Evolutionary conservation across 2,797 vertebrate genomes (phyloP), one percentile per base, ranked within the genome.

Genomic region (Neosilurus mollespiculum): DNA sequence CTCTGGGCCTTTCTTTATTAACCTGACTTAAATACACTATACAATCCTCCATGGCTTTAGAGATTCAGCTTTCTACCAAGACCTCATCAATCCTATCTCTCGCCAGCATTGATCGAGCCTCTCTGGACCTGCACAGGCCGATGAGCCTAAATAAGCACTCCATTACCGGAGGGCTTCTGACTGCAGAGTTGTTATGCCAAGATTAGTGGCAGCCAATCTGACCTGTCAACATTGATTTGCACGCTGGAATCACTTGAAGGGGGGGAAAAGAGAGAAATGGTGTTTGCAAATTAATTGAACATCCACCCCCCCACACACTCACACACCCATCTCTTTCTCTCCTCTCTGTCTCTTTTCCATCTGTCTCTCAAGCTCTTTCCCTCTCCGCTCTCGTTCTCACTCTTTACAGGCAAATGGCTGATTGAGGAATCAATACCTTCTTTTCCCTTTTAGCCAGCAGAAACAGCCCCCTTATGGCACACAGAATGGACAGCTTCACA

Each of bases 101-200:
- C 92, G 92, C 92, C 92, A 87, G 88, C 93, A 94, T 92, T 95
- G 94, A 94, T 95, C 94, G 91, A 92, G 93, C 93, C 93, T 93
- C 92, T 92, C 92, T 92, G 92, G 94, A 81, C 78, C 93, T 94
- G 94, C 94, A 94, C 92, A 92, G 89, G 92, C 93, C 93, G 93
- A 93, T 92, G 93, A 95, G 94, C 93, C 93, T 93, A 93, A 94
- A 94, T 94, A 94, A 94, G 93, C 93, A 93, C 94, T 94, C 92
- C 92, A 94, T 95, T 95, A 95, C 93, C 93, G 93, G 92, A 87
- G 92, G 93, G 88, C 91, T 91, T 92, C 92, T 94, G 93, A 94
- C 92, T 93, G 93, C 92, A 91, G 92, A 93, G 86, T 89, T 91
- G 90, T 93, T 94, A 94, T 93, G 92, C 92, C 91, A 91, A 94